These are phyloP conservation scores for Goniozus legneri DNA, from an alignment of 1,140 invertebrate genomes.

Conservation along the genomic window DNA sequence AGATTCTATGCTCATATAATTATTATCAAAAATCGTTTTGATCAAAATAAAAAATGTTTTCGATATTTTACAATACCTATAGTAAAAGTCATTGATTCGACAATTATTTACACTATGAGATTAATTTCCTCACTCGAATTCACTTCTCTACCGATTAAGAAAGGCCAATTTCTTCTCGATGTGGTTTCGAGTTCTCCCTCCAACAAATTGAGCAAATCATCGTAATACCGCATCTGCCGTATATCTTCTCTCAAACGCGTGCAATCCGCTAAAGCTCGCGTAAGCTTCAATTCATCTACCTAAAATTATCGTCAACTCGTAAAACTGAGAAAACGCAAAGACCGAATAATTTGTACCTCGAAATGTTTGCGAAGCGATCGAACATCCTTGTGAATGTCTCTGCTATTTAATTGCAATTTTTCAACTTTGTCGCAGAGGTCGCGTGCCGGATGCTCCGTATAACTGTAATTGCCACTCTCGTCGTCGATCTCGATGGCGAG, in stretches of 20 bases:
- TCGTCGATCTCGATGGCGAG: slow-evolving; percentile 37
- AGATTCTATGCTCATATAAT: no score
- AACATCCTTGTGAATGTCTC: slow-evolving; percentile 36
- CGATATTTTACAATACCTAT: slow-evolving; percentile 3
- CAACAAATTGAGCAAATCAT: slow-evolving; percentile 46
- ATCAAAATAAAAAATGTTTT: slow-evolving; percentile 3
- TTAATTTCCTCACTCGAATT: slow-evolving; percentile 40
- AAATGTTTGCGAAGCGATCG: slow-evolving; percentile 32
- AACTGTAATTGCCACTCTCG: no score
- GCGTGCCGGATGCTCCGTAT: slow-evolving; percentile 26
- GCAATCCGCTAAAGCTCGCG: slow-evolving; percentile 19
- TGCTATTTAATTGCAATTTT: slow-evolving; percentile 30
- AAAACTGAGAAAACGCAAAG: no score
- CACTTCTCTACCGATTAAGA: slow-evolving; percentile 31
- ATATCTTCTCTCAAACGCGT: slow-evolving; percentile 36
- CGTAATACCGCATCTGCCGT: slow-evolving; percentile 42
- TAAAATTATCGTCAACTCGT: no score
- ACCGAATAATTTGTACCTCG: slow-evolving; percentile 33
- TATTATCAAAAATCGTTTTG: no score
- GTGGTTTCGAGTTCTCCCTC: slow-evolving; percentile 43
- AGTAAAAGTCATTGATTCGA: slow-evolving; percentile 9
- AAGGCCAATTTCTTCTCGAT: slow-evolving; percentile 47
- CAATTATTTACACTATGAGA: slow-evolving; percentile 38
- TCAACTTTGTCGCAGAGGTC: slow-evolving; percentile 36
- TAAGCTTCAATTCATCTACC: no score